Evolutionary conservation across 2,888 invertebrate species (phyloP), one percentile per base, ranked within the genome.

Genomic region (Nycteola revayana): DNA sequence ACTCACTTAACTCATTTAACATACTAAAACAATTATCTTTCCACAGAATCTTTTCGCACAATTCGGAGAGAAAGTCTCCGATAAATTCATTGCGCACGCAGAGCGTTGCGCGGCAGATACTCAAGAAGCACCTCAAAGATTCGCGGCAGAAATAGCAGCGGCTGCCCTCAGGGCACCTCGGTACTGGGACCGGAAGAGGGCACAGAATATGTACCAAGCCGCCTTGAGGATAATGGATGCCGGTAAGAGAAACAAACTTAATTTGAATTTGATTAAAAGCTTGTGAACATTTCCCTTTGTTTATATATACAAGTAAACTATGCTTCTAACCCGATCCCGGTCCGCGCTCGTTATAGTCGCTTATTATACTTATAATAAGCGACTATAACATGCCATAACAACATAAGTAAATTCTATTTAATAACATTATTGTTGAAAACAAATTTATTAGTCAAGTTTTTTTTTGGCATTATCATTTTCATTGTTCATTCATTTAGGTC

Each of bases 141-240:
- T 95, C 76, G 96, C 95, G 1, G 92, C 96, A 0, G 97, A 97
- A 78, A 44, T 85, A 0, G 90, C 95, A 2, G 91, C 94, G n/a
- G 94, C 95, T 0, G 75, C 95, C 0, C 88, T 97, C 9, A 85
- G 93, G n/a, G 96, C 96, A 1, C 92, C 94, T 10, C 94, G 96
- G 51, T 95, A 95, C 76, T 97, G 96, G 96, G 84, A 91, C 0
- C 93, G 90, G 48, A 79, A 87, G 0, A 92, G 92, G 78, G 90
- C 92, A 0, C 64, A 82, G 1, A 70, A 80, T 0, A 66, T 96
- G 68, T 94, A 94, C 90, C 60, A 72, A 0, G 81, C 84, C 42
- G 73, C 95, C 3, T 65, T 90, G 10, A 93, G 94, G 0, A 76
- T 96, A 0, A 78, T 95, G 7, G 82, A 86, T 34, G 92, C 58